Percentiles rank a stretch among this genome's conserved stretches.
These are phyloP conservation scores for Pegoplata infirma DNA, from an alignment of 2,888 invertebrate species.

Conservation along the genomic window DNA sequence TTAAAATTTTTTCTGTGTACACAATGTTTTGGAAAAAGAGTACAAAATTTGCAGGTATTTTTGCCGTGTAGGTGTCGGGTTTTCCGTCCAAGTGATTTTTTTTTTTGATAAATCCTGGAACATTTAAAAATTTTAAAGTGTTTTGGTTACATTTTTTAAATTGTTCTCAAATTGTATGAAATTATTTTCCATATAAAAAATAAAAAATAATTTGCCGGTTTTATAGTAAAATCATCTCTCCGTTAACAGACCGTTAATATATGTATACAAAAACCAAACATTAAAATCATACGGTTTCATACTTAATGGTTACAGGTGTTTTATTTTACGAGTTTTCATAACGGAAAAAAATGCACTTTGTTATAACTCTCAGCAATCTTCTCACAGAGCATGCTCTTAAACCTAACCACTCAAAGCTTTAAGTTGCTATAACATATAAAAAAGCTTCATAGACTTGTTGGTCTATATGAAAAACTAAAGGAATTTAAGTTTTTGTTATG, in stretches of 20 bases:
- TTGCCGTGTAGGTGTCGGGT: too few relatives aligned
- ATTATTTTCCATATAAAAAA: background rate
- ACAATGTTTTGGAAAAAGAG: too few relatives aligned
- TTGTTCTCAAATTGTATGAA: background rate
- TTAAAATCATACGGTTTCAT: slow-evolving; percentile 31
- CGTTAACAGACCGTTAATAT: background rate
- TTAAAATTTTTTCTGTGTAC: too few relatives aligned
- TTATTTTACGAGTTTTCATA: background rate
- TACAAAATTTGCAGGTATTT: too few relatives aligned
- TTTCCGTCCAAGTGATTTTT: too few relatives aligned
- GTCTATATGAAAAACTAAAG: slow-evolving; percentile 9
- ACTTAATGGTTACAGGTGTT: slow-evolving; percentile 56
- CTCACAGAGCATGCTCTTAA: slow-evolving; percentile 21
- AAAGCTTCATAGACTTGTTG: slow-evolving; percentile 33
- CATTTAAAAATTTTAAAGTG: background rate
- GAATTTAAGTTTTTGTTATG: slow-evolving; percentile 34
- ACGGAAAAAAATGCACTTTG: background rate
- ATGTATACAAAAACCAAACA: slow-evolving; percentile 37
- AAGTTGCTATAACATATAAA: slow-evolving; percentile 50
- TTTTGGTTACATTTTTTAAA: background rate
- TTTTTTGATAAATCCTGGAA: too few relatives aligned
- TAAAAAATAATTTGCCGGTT: slow-evolving; percentile 22
- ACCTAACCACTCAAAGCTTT: slow-evolving; percentile 35
- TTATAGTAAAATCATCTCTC: background rate
- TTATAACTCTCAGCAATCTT: background rate